These are phyloP conservation scores for Calliphora vicina DNA, from an alignment of 1,140 invertebrate genomes.

Conservation along the genomic window DNA sequence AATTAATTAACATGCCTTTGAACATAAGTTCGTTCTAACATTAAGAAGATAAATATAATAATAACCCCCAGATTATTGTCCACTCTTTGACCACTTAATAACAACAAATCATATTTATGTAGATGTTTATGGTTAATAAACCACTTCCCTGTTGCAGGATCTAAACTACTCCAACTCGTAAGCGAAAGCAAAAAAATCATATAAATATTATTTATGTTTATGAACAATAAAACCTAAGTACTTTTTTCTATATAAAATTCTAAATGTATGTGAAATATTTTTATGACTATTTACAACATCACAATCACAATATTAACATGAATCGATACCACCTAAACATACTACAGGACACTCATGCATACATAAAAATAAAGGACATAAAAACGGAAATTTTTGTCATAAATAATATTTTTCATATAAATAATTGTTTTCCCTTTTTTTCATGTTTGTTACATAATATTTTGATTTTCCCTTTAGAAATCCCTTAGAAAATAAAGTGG, in stretches of 20 bases:
- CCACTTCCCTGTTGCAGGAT: not conserved
- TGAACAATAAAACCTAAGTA: constrained; percentile 3
- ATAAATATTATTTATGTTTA: not conserved
- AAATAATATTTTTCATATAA: constrained; percentile 61
- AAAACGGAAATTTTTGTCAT: constrained; percentile 40
- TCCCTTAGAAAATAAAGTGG: not conserved
- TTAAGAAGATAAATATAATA: not conserved
- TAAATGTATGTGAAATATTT: constrained; percentile 1
- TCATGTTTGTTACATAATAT: constrained; percentile 2
- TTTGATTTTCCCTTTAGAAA: not conserved
- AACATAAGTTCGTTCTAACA: too few relatives aligned
- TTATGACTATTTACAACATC: constrained; percentile 2
- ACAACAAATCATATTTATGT: not conserved
- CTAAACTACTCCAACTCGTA: not conserved
- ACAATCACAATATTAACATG: not conserved
- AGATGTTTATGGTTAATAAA: not conserved
- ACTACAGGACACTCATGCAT: not conserved
- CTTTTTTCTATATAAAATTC: too few relatives aligned
- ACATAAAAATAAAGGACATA: not conserved
- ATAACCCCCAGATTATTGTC: not conserved
- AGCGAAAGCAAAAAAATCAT: not conserved
- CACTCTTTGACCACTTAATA: not conserved
- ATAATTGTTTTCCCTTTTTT: constrained; percentile 57
- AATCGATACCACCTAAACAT: not conserved
- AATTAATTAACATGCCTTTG: too few relatives aligned